These are phyloP conservation scores for Drosophila meridionalis DNA, from an alignment of 2,888 invertebrate genomes.

Conservation along the genomic window DNA sequence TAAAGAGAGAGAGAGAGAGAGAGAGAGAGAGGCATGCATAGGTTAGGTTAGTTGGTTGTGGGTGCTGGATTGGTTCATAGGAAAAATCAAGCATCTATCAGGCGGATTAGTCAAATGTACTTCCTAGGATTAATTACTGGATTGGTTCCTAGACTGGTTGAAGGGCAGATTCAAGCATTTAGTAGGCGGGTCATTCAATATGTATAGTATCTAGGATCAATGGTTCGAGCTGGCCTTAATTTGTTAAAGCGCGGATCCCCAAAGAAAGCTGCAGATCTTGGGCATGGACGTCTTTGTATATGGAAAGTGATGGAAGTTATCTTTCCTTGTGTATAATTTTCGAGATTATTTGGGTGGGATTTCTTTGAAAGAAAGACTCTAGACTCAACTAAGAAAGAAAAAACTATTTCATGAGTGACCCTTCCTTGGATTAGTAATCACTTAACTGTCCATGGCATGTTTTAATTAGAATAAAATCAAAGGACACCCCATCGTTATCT, in stretches of 20 bases:
- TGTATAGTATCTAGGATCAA: not conserved
- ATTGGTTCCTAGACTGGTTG: not conserved
- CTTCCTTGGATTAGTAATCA: too few species aligned
- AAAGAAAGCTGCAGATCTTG: too few species aligned
- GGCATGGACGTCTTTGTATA: too few species aligned
- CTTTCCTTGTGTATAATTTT: too few species aligned
- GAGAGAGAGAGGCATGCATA: constrained; percentile 32
- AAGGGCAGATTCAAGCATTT: not conserved
- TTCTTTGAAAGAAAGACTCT: not conserved
- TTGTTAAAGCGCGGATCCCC: not conserved
- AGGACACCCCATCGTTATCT: not conserved
- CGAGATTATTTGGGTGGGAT: too few species aligned
- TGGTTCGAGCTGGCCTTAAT: not conserved
- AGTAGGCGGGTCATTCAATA: not conserved
- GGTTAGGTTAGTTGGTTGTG: constrained; percentile 30
- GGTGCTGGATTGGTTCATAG: not conserved
- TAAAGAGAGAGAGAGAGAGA: constrained; percentile 2
- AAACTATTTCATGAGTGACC: too few species aligned
- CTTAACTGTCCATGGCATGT: too few species aligned
- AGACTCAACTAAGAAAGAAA: too few species aligned
- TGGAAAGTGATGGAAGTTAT: too few species aligned
- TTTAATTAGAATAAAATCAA: not conserved
- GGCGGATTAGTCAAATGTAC: not conserved
- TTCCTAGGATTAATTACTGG: not conserved
- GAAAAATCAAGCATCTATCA: not conserved